Conservation (phyloP, 2,888 invertebrate genomes). For the Drosophila pegasa region DNA sequence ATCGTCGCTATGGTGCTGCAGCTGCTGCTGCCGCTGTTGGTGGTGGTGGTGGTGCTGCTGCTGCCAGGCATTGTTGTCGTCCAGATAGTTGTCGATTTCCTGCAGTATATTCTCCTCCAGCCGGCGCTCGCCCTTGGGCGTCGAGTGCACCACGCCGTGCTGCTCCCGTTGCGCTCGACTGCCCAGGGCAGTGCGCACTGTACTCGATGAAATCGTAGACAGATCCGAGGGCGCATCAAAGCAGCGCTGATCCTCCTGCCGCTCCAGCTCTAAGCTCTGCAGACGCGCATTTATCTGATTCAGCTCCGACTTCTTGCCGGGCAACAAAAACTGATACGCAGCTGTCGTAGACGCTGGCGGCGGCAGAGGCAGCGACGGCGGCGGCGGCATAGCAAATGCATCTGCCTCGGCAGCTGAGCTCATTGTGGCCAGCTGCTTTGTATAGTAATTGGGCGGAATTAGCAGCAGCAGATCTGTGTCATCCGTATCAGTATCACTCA, state of each 20-base stretch:
- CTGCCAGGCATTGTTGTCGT: conserved; percentile 65
- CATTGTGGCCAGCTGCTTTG: conserved; percentile 81
- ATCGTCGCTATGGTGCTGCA: conserved; percentile 68
- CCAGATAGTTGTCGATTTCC: conserved; percentile 83
- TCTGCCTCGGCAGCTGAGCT: conserved; percentile 47
- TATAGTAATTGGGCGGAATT: conserved; percentile 91
- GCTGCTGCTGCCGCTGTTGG: conserved; percentile 26
- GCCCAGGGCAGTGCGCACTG: conserved; percentile 63
- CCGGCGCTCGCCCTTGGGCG: conserved; percentile 74
- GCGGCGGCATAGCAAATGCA: conserved; percentile 71
- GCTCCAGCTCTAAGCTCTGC: conserved; percentile 69
- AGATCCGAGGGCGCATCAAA: conserved; percentile 80
- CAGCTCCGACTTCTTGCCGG: conserved; percentile 76
- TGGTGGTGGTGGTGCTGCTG: conserved; percentile 36
- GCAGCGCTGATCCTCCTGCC: conserved; percentile 34
- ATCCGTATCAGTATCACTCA: conserved; percentile 88
- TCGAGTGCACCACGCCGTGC: conserved; percentile 79
- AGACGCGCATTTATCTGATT: conserved; percentile 82
- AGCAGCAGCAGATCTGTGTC: conserved; percentile 93
- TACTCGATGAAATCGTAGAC: conserved; percentile 82
- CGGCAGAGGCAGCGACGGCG: conserved; percentile 19
- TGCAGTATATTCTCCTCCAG: conserved; percentile 68
- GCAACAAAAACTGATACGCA: conserved; percentile 74
- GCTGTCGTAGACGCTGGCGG: conserved; percentile 57
- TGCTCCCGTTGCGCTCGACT: conserved; percentile 33